Base-by-base conservation (phyloP, 2,888 invertebrate species). In the Oscheius sp. region DNA sequence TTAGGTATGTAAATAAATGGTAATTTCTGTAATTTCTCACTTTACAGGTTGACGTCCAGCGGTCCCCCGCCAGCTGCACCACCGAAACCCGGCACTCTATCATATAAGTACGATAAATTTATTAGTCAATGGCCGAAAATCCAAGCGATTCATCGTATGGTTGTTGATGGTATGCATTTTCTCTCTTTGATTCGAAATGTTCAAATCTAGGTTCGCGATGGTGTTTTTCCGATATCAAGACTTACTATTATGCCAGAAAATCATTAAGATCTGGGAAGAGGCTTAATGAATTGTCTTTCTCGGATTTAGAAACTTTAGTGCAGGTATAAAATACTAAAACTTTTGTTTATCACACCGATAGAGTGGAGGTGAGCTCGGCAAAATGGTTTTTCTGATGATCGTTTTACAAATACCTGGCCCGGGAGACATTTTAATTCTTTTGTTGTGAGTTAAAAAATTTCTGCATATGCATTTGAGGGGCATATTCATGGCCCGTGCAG, bases 291-390 rank as follows among this genome's bases (percentile, higher is more conserved):
- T 76, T 86, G 76, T 89, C 84, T 79, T 91, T 91, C 89, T 90
- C 91, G 89, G 91, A 91, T 84, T 88, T 91, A 76, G 90, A 90
- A 74, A 87, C 89, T 69, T 86, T 89, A 84, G 88, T 91, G 86
- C 87, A 90, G 89, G 92, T 92, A 55, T 73, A 92, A 29, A 13
- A 23, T 45, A 23, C 35, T 6, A 35, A 35, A 9, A 35, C 21
- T 46, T 9, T 29, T 16, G 13, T 52, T n/a, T 49, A 66, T 45
- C 16, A 43, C 27, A 13, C 2, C 27, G 66, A 27, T 76, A 83
- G 83, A 80, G 80, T 70, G 79, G 81, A 55, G 55, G 78, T 43
- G 83, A 83, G 64, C 25, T 83, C 69, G 21, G 73, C 45, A 83
- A 83, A 77, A 82, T 80, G 80, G 52, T 76, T 63, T 69, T 73